These are phyloP conservation scores for Orestias chungarensis DNA, from an alignment of 2,797 vertebrate species.

Conservation along the genomic window DNA sequence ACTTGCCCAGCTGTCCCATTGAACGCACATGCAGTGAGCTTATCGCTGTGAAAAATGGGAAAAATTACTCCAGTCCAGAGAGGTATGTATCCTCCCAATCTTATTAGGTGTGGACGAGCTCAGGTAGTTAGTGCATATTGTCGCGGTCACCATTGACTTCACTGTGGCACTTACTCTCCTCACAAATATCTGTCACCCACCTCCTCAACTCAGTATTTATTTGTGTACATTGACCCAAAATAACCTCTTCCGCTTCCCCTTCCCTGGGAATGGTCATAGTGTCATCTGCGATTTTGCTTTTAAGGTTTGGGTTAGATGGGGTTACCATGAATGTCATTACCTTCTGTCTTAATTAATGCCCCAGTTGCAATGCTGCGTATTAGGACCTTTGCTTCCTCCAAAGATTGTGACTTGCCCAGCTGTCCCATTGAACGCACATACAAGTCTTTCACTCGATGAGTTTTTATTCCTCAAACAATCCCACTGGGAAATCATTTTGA, in stretches of 20 bases:
- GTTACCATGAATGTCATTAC: not conserved
- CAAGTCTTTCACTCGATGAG: not conserved
- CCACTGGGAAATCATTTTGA: conserved; percentile 5
- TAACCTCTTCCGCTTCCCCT: not conserved
- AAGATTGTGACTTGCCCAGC: conserved; percentile 4
- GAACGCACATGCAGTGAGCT: not conserved
- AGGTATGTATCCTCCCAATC: conserved; percentile 4
- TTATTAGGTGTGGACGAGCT: conserved; percentile 3
- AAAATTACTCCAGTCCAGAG: conserved; percentile 1
- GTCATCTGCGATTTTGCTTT: not conserved
- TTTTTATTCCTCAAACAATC: conserved; percentile 5
- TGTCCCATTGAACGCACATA: not conserved
- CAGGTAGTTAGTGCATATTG: not conserved
- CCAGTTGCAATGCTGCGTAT: not conserved
- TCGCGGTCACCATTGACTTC: not conserved
- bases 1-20: conserved; percentile 1
- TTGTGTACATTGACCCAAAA: not conserved
- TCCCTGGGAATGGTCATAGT: not conserved
- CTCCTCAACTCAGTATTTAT: not conserved
- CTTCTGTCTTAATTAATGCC: conserved; percentile 8
- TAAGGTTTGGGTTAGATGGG: conserved; percentile 2
- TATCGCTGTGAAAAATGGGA: conserved; percentile 1
- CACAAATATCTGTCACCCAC: conserved; percentile 6
- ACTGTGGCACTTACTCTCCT: not conserved
- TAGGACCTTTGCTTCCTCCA: conserved; percentile 5